Base-by-base conservation (phyloP, 1,140 invertebrate genomes). In the Tetramorium parvispinum region DNA sequence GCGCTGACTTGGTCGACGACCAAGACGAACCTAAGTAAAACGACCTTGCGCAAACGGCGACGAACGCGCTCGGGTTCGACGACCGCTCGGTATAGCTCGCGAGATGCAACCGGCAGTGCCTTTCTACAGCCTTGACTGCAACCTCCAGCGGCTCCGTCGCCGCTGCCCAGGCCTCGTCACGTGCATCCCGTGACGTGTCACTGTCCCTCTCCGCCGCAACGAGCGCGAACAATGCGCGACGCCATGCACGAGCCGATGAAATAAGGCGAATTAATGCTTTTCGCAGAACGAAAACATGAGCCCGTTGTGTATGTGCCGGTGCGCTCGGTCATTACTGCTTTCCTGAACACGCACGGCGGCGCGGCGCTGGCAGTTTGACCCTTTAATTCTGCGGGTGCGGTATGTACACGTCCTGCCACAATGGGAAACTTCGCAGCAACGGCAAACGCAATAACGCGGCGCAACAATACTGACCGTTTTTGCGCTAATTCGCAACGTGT, bases 81-180 rank as follows among this genome's bases (percentile, higher is more conserved):
- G 86, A 90, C 89, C 89, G 79, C 51, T 76, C 68, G 75, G 55
- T 59, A 68, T 75, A 61, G 53, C 59, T 77, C 70, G 57, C 53
- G 27, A 85, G 82, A 88, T 85, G 75, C 81, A 82, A 89, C 65
- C 65, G 87, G 81, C 59, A 75, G 83, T 83, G 86, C 89, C 89
- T 91, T 91, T 91, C 88, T 86, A 90, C 86, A 90, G 82, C 89
- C 89, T 91, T 91, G 89, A 91, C 89, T 91, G 88, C 88, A 90
- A 90, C 89, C 89, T 90, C 89, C 71, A 86, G 63, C 77, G 24
- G 32, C 43, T 24, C 13, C 40, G 21, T 71, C 78, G 37, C 10
- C 55, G 71, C 68, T 24, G 57, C 40, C 55, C 77, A 59, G 46
- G 51, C 55, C 27, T 77, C 63, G 83, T 89, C 87, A 79, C 88